A percentile compares a stretch with the other conserved stretches of the same genome.
Conservation (phyloP, 1,140 invertebrate species). For the Metaphire vulgaris region DNA sequence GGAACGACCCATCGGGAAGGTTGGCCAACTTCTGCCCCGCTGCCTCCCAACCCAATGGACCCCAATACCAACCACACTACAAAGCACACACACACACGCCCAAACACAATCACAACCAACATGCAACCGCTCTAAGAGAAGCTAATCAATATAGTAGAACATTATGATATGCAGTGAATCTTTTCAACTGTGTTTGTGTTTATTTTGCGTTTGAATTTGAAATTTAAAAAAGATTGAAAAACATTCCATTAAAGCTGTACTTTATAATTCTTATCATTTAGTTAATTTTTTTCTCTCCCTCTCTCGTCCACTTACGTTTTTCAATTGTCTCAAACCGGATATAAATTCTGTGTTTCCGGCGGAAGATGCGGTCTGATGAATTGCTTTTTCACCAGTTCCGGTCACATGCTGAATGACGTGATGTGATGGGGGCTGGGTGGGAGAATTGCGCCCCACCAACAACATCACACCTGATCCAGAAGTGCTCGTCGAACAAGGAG, state of each 20-base stretch:
- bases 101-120: not conserved
- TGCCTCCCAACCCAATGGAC: conserved; percentile 84
- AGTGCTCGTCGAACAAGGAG: not conserved
- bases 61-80: conserved; percentile 97
- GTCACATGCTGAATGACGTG: not conserved
- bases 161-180: no score
- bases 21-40: conserved; percentile 87
- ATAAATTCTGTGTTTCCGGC: not conserved
- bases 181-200: no score
- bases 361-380: not conserved
- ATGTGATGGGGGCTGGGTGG: not conserved
- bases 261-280: not conserved
- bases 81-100: conserved; percentile 37
- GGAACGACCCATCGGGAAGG: conserved; percentile 85
- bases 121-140: no score
- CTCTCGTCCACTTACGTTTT: not conserved
- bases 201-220: no score
- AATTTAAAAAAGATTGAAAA: no score
- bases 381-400: not conserved
- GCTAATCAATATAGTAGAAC: no score
- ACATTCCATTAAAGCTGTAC: not conserved
- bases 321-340: not conserved
- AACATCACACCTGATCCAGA: not conserved
- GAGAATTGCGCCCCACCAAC: not conserved
- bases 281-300: not conserved